A percentile compares a stretch with the other conserved stretches of the same genome.
These are phyloP conservation scores for Myiothlypis coronata DNA, from an alignment of 2,797 vertebrate species.

Conservation along the genomic window DNA sequence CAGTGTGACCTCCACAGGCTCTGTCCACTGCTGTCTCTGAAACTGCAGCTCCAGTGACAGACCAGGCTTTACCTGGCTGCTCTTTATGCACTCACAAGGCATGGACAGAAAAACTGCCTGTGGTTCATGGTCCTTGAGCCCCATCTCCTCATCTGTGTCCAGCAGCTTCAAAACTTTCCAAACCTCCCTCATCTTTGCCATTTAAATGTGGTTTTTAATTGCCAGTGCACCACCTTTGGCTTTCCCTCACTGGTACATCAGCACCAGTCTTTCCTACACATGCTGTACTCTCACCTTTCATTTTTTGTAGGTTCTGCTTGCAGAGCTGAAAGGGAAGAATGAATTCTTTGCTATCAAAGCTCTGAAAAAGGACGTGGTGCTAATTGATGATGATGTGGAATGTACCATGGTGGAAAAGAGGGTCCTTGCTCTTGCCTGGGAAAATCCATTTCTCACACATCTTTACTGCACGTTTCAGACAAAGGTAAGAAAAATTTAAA, in stretches of 20 bases:
- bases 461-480: conserved; percentile 94
- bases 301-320: conserved; percentile 85
- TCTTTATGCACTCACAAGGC: neutral
- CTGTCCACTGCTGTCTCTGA: neutral
- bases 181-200: neutral
- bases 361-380: conserved; percentile 95
- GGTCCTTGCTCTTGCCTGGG: conserved; percentile 91
- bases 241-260: neutral
- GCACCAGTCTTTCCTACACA: rapidly evolving
- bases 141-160: neutral
- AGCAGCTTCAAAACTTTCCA: neutral
- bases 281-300: neutral
- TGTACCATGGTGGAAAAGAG: conserved; percentile 98
- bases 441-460: conserved; percentile 95
- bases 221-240: neutral
- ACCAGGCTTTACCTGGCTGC: neutral
- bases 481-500: conserved; percentile 76
- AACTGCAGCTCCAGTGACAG: neutral
- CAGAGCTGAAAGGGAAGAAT: conserved; percentile 87
- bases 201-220: neutral
- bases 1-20: neutral
- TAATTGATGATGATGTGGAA: conserved; percentile 96
- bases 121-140: neutral
- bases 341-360: conserved; percentile 92
- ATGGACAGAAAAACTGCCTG: neutral